These are phyloP conservation scores for Cerastis leucographa DNA, from an alignment of 2,888 invertebrate genomes.

Conservation along the genomic window DNA sequence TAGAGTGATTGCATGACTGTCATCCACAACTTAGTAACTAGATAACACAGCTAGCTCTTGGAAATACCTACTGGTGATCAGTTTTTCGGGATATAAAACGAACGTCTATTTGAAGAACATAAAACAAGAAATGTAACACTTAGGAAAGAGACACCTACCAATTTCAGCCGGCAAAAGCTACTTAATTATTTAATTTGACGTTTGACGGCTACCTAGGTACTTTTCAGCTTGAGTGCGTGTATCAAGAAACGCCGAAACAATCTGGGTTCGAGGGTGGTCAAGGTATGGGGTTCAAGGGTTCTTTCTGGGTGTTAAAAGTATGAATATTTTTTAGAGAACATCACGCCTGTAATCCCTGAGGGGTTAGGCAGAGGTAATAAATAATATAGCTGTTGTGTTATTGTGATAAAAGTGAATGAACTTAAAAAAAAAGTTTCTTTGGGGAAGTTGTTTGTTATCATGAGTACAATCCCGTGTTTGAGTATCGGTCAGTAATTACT, in stretches of 20 bases:
- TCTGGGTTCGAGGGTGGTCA: conserved; percentile 29
- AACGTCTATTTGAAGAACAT: not conserved
- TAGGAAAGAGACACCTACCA: not conserved
- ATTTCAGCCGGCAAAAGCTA: conserved; percentile 1
- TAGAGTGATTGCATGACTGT: not conserved
- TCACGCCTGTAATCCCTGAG: no score
- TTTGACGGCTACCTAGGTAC: not conserved
- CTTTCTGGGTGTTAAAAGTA: not conserved
- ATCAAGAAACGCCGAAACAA: not conserved
- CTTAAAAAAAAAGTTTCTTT: no score
- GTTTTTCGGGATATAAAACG: not conserved
- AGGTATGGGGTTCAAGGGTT: conserved; percentile 2
- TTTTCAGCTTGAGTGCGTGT: not conserved
- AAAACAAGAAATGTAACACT: not conserved
- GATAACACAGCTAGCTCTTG: not conserved
- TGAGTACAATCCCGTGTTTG: no score
- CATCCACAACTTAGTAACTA: not conserved
- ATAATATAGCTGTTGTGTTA: no score
- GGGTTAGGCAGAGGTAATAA: no score
- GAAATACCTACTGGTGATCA: not conserved
- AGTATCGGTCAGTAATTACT: no score
- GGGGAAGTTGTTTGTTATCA: no score
- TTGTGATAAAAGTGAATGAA: no score
- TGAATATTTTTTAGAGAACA: no score
- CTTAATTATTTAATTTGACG: conserved; percentile 15